Evolutionary conservation across 2,113 vertebrate species (phyloP).

Genomic region (Coryphaenoides rupestris): DNA sequence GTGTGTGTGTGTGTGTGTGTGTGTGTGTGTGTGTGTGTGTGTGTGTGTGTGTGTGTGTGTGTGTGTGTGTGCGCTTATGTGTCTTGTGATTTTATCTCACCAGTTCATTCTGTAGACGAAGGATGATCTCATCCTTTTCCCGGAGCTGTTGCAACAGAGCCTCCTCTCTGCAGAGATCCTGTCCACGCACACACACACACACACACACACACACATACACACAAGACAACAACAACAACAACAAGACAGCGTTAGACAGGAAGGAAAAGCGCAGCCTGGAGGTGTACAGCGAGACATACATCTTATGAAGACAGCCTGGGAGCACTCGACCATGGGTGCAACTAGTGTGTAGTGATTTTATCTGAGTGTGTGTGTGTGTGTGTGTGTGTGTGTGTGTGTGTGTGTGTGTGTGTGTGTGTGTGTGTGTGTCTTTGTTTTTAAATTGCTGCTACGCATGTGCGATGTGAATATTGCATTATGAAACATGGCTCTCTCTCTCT

Average conservation of each 20-base stretch:
- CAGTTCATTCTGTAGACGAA: slow-evolving; percentile 87
- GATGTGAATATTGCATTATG: slow-evolving; percentile 47
- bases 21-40: neutral
- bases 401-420: no score
- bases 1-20: no score
- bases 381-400: no score
- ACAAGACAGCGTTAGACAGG: slow-evolving; percentile 10
- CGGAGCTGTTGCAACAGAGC: slow-evolving; percentile 86
- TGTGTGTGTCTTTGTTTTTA: slow-evolving; percentile 14
- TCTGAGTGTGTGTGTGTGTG: no score
- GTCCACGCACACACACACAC: slow-evolving; percentile 61
- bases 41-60: neutral
- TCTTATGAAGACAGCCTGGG: slow-evolving; percentile 14
- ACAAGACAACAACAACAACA: slow-evolving; percentile 24
- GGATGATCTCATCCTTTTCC: slow-evolving; percentile 90
- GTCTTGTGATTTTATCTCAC: slow-evolving; percentile 70
- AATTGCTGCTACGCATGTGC: slow-evolving; percentile 22
- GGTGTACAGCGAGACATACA: neutral
- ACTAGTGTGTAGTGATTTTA: neutral
- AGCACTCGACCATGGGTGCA: slow-evolving; percentile 1
- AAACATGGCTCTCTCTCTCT: slow-evolving; percentile 23
- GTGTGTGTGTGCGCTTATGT: neutral
- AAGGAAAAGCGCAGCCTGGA: no score
- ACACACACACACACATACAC: slow-evolving; percentile 32
- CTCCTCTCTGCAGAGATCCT: slow-evolving; percentile 92